A percentile compares a stretch with the other conserved stretches of the same genome.
phyloP scores from a whole-genome alignment of 2,113 vertebrate genomes.

The Phalacrocorax brasilianus region DNA sequence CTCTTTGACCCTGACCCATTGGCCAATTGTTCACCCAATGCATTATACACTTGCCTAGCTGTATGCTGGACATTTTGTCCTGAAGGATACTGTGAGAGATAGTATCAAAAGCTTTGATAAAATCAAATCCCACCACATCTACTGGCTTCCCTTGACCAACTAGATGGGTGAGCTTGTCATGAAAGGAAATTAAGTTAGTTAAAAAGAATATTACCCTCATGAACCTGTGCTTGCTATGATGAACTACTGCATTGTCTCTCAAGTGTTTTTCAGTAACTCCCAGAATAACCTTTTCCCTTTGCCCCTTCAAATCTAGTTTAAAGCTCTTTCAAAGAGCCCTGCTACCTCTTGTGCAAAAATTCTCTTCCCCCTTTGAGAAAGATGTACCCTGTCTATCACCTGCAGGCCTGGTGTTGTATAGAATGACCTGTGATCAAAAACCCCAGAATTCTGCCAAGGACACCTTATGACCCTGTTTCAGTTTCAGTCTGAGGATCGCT shows the following conservation, averaged over 20 bases:
- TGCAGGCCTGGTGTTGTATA: background rate
- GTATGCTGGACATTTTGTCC: background rate
- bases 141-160: background rate
- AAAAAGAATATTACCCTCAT: background rate
- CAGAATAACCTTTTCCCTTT: background rate
- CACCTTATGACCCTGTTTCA: background rate
- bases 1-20: background rate
- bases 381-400: background rate
- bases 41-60: background rate
- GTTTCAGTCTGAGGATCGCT: background rate
- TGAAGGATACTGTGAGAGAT: background rate
- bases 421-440: background rate
- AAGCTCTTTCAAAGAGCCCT: background rate
- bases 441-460: accelerated
- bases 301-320: background rate
- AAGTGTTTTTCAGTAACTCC: background rate
- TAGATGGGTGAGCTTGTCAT: background rate
- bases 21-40: background rate
- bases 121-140: background rate
- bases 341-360: background rate
- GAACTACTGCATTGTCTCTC: background rate
- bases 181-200: background rate
- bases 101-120: background rate
- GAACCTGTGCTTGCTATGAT: background rate
- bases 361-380: background rate